A percentile compares a stretch with the other conserved stretches of the same genome.
Evolutionary conservation across 2,888 invertebrate genomes (phyloP).

Genomic region (Euproctis similis): DNA sequence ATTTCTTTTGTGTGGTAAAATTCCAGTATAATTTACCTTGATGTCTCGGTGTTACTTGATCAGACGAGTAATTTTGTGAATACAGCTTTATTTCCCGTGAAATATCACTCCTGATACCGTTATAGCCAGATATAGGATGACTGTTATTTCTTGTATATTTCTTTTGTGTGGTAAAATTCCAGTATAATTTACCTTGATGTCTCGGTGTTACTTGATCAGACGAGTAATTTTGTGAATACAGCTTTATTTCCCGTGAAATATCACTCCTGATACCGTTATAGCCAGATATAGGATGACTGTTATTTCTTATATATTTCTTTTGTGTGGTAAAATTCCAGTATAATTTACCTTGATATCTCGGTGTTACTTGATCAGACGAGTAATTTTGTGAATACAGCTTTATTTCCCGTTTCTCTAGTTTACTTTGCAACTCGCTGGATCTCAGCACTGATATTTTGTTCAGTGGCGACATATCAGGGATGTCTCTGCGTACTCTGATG

Average conservation of each 20-base stretch:
- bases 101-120: too few relatives aligned
- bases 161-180: constrained; percentile 1
- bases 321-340: constrained; percentile 1
- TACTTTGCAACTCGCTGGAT: neutral
- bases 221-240: neutral
- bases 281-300: neutral
- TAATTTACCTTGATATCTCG: neutral
- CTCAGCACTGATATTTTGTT: neutral
- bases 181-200: neutral
- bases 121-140: neutral
- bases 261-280: too few relatives aligned
- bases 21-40: neutral
- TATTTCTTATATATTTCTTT: constrained; percentile 3
- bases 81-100: neutral
- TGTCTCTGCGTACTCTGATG: constrained; percentile 25
- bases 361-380: neutral
- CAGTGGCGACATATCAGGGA: neutral
- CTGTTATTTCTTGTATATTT: constrained; percentile 1
- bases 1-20: constrained; percentile 1
- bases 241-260: too few relatives aligned
- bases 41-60: neutral
- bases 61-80: neutral
- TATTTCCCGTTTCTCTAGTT: constrained; percentile 5
- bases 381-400: neutral
- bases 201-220: neutral